phyloP scores from a whole-genome alignment of 2,113 vertebrate species.

The Lethenteron reissneri region DNA sequence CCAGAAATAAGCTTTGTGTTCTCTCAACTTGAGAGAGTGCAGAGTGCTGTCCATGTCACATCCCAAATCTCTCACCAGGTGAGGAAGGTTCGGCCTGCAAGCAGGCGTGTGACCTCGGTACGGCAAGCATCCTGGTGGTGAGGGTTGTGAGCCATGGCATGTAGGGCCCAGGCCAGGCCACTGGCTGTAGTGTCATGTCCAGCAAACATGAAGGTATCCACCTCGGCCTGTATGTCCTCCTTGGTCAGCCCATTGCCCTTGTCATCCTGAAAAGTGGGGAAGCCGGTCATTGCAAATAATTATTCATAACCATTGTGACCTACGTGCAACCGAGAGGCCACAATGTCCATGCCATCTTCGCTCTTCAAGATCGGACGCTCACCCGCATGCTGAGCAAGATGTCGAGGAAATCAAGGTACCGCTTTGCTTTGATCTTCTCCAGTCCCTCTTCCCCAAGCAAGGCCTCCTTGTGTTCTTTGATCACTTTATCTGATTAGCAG shows the following conservation, averaged over 20 bases:
- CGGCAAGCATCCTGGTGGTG: too few relatives aligned
- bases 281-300: neutral
- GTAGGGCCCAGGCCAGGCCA: slow-evolving; percentile 45
- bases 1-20: too few relatives aligned
- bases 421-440: slow-evolving; percentile 17
- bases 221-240: too few relatives aligned
- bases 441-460: slow-evolving; percentile 25
- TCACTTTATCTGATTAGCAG: too few relatives aligned
- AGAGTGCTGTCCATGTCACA: too few relatives aligned
- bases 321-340: too few relatives aligned
- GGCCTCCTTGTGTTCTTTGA: slow-evolving; percentile 25
- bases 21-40: too few relatives aligned
- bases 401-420: slow-evolving; percentile 57
- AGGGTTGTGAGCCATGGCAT: slow-evolving; percentile 27
- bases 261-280: slow-evolving; percentile 27
- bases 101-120: too few relatives aligned
- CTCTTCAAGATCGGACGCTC: slow-evolving; percentile 13
- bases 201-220: slow-evolving; percentile 23
- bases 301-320: neutral
- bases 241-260: slow-evolving; percentile 33
- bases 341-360: neutral
- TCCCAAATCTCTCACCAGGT: too few relatives aligned
- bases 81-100: too few relatives aligned
- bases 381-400: slow-evolving; percentile 54
- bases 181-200: slow-evolving; percentile 64